Conservation (phyloP, 1,140 invertebrate species). For the Drosophila takahashii region DNA sequence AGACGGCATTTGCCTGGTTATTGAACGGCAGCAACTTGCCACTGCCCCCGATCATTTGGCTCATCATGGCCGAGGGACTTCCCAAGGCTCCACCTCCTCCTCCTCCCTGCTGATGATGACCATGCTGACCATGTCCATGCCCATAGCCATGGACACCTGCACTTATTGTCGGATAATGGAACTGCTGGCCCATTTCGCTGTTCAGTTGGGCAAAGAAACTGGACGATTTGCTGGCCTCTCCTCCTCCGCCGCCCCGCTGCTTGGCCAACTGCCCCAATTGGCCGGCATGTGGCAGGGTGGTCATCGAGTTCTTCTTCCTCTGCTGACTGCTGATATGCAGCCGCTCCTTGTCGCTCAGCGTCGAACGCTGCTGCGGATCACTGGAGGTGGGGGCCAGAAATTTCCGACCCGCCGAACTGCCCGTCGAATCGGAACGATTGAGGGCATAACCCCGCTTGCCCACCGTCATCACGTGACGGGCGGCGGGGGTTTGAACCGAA, state of each 20-base stretch:
- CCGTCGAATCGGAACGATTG: conserved; percentile 91
- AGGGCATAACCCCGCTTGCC: conserved; percentile 85
- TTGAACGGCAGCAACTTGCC: conserved; percentile 77
- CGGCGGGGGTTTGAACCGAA: conserved; percentile 75
- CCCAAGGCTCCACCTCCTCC: conserved; percentile 45
- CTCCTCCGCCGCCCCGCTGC: conserved; percentile 40
- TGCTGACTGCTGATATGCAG: conserved; percentile 78
- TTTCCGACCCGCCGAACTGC: conserved; percentile 92
- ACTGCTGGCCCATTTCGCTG: conserved; percentile 73
- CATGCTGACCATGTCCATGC: conserved; percentile 14
- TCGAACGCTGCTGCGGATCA: conserved; percentile 90
- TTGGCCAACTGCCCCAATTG: conserved; percentile 55
- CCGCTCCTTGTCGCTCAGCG: conserved; percentile 87
- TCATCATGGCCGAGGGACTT: conserved; percentile 76
- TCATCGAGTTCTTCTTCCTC: conserved; percentile 82
- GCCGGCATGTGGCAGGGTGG: conserved; percentile 57
- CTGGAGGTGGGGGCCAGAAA: conserved; percentile 95
- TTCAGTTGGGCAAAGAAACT: conserved; percentile 67
- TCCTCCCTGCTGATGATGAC: conserved; percentile 12
- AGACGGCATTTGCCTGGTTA: conserved; percentile 86
- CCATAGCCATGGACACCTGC: conserved; percentile 48
- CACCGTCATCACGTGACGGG: conserved; percentile 74
- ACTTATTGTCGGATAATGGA: conserved; percentile 75
- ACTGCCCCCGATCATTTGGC: conserved; percentile 82
- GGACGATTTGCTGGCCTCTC: conserved; percentile 44